Evolutionary conservation across 2,888 invertebrate genomes (phyloP).

Genomic region (Rutpela maculata): DNA sequence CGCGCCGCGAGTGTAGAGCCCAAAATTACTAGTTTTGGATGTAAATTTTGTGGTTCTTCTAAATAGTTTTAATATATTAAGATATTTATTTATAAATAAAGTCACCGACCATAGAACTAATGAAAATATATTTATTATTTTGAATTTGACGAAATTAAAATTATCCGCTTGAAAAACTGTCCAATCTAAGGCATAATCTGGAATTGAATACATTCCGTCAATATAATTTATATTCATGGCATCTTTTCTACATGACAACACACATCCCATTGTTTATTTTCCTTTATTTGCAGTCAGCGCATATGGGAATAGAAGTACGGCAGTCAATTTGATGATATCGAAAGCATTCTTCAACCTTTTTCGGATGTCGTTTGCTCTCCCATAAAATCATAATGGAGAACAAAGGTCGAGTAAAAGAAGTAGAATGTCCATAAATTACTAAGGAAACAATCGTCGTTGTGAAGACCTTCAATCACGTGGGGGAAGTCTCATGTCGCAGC

Average conservation of each 20-base stretch:
- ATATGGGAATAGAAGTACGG: constrained; percentile 7
- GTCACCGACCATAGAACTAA: no score
- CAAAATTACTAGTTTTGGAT: no score
- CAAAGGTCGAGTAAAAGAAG: constrained; percentile 12
- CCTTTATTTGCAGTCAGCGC: constrained; percentile 14
- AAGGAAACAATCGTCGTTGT: constrained; percentile 1
- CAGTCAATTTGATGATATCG: constrained; percentile 24
- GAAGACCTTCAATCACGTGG: neutral
- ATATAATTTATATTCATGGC: constrained; percentile 28
- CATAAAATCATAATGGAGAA: constrained; percentile 23
- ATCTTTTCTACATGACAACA: constrained; percentile 20
- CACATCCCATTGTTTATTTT: constrained; percentile 24
- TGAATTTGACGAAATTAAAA: neutral
- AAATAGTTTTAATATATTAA: no score
- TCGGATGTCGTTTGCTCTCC: constrained; percentile 18
- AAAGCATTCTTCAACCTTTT: constrained; percentile 11
- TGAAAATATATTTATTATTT: no score
- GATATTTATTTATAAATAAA: no score
- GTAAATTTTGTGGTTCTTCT: no score
- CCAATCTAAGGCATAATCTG: neutral
- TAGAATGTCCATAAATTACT: constrained; percentile 9
- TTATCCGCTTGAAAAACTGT: neutral
- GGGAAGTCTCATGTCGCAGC: neutral
- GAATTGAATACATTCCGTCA: constrained; percentile 7
- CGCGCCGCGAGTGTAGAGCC: no score